phyloP scores from a whole-genome alignment of 2,797 vertebrate genomes.

The Spatula versicolor region DNA sequence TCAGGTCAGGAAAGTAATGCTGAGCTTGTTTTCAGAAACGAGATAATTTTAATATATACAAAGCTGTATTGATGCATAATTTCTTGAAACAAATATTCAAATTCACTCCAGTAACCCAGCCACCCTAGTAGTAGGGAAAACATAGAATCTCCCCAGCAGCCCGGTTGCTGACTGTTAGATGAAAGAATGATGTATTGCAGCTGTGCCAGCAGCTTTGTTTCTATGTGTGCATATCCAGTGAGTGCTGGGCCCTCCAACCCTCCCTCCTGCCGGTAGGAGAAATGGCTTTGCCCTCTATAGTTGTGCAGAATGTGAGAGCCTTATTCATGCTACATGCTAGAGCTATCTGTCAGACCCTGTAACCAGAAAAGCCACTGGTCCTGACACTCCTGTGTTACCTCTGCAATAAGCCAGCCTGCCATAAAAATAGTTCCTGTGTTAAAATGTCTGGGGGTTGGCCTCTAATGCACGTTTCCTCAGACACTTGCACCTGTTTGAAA shows the following conservation, averaged over 20 bases:
- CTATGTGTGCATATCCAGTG: conserved; percentile 75
- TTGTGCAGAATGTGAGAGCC: conserved; percentile 61
- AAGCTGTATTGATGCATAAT: conserved; percentile 74
- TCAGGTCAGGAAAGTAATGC: neutral
- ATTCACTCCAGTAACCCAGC: conserved; percentile 80
- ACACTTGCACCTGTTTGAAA: conserved; percentile 64
- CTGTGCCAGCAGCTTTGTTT: conserved; percentile 77
- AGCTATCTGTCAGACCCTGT: conserved; percentile 23
- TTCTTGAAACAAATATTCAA: conserved; percentile 64
- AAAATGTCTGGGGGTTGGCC: conserved; percentile 14
- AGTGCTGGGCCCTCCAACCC: conserved; percentile 74
- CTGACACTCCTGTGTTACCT: conserved; percentile 57
- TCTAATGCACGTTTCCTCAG: neutral
- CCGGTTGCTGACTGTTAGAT: conserved; percentile 68
- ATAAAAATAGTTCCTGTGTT: conserved; percentile 16
- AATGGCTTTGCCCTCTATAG: conserved; percentile 71
- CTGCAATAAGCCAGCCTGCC: conserved; percentile 60
- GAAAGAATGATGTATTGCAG: conserved; percentile 72
- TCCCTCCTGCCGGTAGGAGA: conserved; percentile 73
- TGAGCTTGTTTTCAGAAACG: neutral
- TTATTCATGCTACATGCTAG: conserved; percentile 52
- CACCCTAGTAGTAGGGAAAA: conserved; percentile 78
- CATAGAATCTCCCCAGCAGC: conserved; percentile 72
- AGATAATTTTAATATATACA: conserved; percentile 83
- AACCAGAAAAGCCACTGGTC: neutral